Evolutionary conservation across 2,797 vertebrate species (phyloP).

Genomic region (Lepus oiostolus): DNA sequence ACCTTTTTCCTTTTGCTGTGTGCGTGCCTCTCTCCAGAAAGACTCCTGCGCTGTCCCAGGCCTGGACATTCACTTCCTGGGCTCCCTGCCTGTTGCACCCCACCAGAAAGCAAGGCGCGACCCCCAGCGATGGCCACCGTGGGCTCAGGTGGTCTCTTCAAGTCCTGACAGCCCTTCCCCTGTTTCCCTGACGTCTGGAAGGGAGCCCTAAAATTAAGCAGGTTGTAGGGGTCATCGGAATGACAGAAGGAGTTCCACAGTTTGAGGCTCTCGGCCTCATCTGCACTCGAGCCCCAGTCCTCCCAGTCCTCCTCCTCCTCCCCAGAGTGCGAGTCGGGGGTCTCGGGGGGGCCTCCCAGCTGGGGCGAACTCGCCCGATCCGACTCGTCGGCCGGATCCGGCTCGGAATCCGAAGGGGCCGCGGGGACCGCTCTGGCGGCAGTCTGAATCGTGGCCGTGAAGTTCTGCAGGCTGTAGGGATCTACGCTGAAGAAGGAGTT

Average conservation of each 20-base stretch:
- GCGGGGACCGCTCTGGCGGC: slow-evolving; percentile 64
- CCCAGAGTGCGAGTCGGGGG: slow-evolving; percentile 71
- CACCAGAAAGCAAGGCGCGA: slow-evolving; percentile 54
- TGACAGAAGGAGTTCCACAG: slow-evolving; percentile 94
- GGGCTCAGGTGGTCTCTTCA: background rate
- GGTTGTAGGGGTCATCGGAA: slow-evolving; percentile 94
- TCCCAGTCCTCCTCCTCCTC: slow-evolving; percentile 81
- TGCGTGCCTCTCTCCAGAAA: slow-evolving; percentile 25
- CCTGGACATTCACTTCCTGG: slow-evolving; percentile 5
- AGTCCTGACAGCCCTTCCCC: slow-evolving; percentile 27
- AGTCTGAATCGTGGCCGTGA: slow-evolving; percentile 92
- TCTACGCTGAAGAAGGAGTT: slow-evolving; percentile 92
- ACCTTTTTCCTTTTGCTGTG: slow-evolving; percentile 88
- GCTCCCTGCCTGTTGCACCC: slow-evolving; percentile 73
- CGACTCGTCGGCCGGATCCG: background rate
- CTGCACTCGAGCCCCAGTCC: slow-evolving; percentile 90
- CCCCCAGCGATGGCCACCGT: background rate
- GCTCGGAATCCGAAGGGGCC: slow-evolving; percentile 41
- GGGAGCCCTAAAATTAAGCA: slow-evolving; percentile 93
- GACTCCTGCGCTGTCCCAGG: slow-evolving; percentile 48
- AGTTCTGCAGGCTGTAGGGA: slow-evolving; percentile 95
- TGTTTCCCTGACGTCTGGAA: slow-evolving; percentile 86
- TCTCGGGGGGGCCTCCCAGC: slow-evolving; percentile 76
- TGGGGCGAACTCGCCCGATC: slow-evolving; percentile 58
- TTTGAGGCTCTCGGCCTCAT: slow-evolving; percentile 92